Evolutionary conservation across 2,797 vertebrate species (phyloP), one percentile per base, ranked within the genome.

Genomic region (Stomatorhinus walkeri): DNA sequence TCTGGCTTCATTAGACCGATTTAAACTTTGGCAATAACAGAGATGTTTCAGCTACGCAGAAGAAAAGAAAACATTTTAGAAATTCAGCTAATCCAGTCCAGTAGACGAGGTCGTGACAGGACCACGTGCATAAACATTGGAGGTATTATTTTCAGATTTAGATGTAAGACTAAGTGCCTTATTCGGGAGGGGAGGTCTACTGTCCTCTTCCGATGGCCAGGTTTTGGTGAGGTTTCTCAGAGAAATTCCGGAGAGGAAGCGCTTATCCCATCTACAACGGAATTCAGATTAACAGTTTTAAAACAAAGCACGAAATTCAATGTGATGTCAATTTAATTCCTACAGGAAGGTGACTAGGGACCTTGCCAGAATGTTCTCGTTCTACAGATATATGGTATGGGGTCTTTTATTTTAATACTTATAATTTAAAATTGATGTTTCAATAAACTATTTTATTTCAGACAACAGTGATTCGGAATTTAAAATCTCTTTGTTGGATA

Each of bases 131-230:
- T 90, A 93, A 93, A 94, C 91, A 94, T 92, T 89, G 87, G 92
- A 90, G 90, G 90, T 93, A 94, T 94, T 90, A 92, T 94, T 94
- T 92, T 93, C 85, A 93, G 92, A 92, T 92, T 92, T 93, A 93
- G 91, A 92, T 91, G 90, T 91, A 90, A 91, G 52, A 40, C 59
- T 79, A 40, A 90, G 87, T 90, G 90, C 88, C 87, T 79, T 83
- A 59, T 56, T 81, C 59, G 48, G 87, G 64, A 40, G 72, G 85
- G 52, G 56, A 87, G 76, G 61, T 59, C 86, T 87, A 46, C 89
- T 89, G 48, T 85, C 87, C 85, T 88, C 49, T 90, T 89, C 85
- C 36, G 16, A 68, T 88, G 84, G 79, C 89, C 88, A 81, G 56
- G 52, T 56, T 89, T 54, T 88, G 76, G 54, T 89, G 84, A 89